Evolutionary conservation across 2,113 vertebrate species (phyloP), one percentile per base, ranked within the genome.

Genomic region (Falcunculus frontatus): DNA sequence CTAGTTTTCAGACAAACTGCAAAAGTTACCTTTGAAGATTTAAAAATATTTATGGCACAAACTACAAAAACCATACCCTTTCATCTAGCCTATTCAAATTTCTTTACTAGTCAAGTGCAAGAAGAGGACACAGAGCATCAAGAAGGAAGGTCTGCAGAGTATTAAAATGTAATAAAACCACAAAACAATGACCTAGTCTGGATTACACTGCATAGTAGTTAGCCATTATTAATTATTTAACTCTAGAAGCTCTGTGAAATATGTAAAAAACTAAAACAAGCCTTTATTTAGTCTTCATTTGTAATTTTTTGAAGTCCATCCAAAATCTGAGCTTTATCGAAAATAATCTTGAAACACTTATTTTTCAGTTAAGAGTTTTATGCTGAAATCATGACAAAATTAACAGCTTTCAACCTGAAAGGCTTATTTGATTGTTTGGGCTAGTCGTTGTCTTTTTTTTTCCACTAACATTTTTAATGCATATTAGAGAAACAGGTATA

Each of bases 131-230:
- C 2, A 52, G 22, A 47, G 10, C 16, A 86, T 39, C 35, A 90
- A 88, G 59, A 73, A 83, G 35, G 37, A 83, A 86, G 30, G 1
- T 67, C 39, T 62, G 59, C 10, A 65, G 30, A 29, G 39, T 57
- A 94, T 39, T 92, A 73, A 90, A 91, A 73, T 57, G 12, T 50
- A 92, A 92, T 80, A 85, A 93, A 90, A 90, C 85, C 63, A 16
- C n/a, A 88, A 85, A 96, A 50, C 53, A 83, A 19, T 42, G 5
- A 90, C 8, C 9, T 64, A 49, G 7, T 88, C 32, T 37, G 14
- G 20, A 86, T 76, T 83, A 73, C 17, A 64, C 9, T 50, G 23
- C 13, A 17, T n/a, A 57, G 5, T 26, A 82, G 15, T 18, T 64
- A 84, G 37, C 3, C 6, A 13, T 37, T 65, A 63, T 67, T 64